Conservation (phyloP, 2,113 vertebrate genomes). For the Tringa solitaria region DNA sequence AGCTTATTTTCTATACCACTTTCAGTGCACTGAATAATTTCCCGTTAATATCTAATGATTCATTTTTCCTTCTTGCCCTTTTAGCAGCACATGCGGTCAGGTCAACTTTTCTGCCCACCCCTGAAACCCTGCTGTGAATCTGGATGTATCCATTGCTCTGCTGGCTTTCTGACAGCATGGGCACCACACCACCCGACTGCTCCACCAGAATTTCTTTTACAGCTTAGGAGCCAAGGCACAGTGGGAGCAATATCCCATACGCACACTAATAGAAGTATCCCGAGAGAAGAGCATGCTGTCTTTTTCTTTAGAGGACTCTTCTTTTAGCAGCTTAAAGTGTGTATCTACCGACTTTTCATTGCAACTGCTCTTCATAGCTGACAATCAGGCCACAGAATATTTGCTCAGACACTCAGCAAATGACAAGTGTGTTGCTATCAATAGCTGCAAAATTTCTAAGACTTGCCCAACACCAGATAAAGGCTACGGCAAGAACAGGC, state of each 20-base stretch:
- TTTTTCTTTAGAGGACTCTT: not conserved
- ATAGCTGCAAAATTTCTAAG: not conserved
- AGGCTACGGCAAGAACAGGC: not conserved
- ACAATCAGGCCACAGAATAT: not conserved
- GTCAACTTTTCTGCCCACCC: not conserved
- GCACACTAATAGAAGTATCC: too few relatives aligned
- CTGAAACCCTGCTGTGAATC: not conserved
- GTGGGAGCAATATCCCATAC: not conserved
- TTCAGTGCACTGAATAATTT: too few relatives aligned
- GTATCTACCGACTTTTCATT: not conserved
- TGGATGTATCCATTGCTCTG: rapidly evolving
- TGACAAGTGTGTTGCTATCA: rapidly evolving
- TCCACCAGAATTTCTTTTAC: not conserved
- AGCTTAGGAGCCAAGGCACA: not conserved
- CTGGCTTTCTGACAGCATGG: not conserved
- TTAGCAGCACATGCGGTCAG: rapidly evolving
- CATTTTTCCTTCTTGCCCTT: not conserved
- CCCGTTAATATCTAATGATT: not conserved
- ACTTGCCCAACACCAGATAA: not conserved
- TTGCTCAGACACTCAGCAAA: too few relatives aligned
- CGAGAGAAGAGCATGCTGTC: not conserved
- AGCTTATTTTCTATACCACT: not conserved
- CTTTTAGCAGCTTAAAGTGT: not conserved
- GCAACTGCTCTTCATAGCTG: not conserved
- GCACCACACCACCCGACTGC: rapidly evolving